Percentiles rank a stretch among this genome's conserved stretches.
Conservation (phyloP, 2,797 vertebrate species). For the Spondyliosoma cantharus region DNA sequence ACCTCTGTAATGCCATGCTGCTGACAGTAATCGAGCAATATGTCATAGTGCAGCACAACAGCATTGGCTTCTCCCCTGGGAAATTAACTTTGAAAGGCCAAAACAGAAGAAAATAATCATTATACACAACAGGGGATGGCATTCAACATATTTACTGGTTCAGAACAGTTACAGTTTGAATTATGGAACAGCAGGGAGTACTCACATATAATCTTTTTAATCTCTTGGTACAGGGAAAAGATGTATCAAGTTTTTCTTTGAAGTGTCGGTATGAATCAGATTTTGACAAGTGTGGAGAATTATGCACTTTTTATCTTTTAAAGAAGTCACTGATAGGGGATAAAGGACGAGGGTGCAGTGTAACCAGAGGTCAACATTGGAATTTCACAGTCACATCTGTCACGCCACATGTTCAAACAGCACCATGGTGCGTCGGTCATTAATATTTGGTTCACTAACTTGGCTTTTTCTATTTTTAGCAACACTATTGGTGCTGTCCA, state of each 20-base stretch:
- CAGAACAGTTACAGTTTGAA: not conserved
- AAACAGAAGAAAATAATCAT: slow-evolving; percentile 35
- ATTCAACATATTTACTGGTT: slow-evolving; percentile 16
- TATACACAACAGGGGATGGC: slow-evolving; percentile 27
- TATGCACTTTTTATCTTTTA: not conserved
- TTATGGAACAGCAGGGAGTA: not conserved
- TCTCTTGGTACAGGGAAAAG: not conserved
- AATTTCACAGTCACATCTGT: not conserved
- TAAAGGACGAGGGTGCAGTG: not conserved
- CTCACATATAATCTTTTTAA: not conserved
- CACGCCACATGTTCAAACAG: not conserved
- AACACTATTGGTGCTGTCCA: not conserved
- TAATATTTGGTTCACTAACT: not conserved
- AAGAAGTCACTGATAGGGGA: not conserved
- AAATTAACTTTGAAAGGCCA: slow-evolving; percentile 65
- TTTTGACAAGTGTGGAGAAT: not conserved
- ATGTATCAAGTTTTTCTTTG: not conserved
- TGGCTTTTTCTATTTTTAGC: not conserved
- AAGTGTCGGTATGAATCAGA: not conserved
- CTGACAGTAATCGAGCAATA: slow-evolving; percentile 51
- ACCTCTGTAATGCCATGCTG: slow-evolving; percentile 38
- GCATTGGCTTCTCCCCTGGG: slow-evolving; percentile 27
- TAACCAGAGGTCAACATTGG: not conserved
- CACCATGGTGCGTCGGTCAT: not conserved
- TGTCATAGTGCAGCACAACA: slow-evolving; percentile 47